Evolutionary conservation across 2,797 vertebrate genomes (phyloP), one percentile per base, ranked within the genome.

Genomic region (Eremophila alpestris): DNA sequence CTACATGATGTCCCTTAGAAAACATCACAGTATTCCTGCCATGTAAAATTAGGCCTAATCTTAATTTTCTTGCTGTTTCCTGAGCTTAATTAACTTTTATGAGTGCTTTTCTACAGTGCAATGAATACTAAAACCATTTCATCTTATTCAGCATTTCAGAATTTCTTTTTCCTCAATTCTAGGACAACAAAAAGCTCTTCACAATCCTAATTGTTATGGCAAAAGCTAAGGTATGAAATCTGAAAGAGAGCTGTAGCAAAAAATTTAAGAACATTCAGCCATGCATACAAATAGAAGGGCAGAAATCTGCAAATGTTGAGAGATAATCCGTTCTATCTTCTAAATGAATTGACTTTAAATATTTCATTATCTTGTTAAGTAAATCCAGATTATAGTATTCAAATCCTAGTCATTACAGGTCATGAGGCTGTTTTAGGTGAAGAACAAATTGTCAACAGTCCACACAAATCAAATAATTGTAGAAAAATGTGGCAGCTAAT

Each of bases 41-140:
- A 8, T 96, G 95, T 95, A 97, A 97, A 98, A 98, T 97, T 96
- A 97, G 91, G 38, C 80, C 94, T 95, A 94, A 90, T 97, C 96
- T 97, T 97, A 97, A 98, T 98, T 98, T 98, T 98, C 95, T 96
- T 94, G 79, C 90, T 96, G 87, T 97, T 98, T 97, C 96, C 96
- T 95, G 93, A 97, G 96, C 94, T 97, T 97, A 98, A 98, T 98
- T 98, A 98, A 97, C 94, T 98, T 97, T 97, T 95, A 94, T 97
- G 95, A 97, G 93, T 94, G 89, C 56, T 96, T 97, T 95, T 88
- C 76, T 95, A 95, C 71, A 93, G 81, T 73, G 67, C 79, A 91
- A 45, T 87, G 90, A 96, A 76, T 63, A 95, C 91, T 91, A 95
- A 96, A 87, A 63, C 80, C 89, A 96, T 97, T 98, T 96, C 80